Evolutionary conservation across 2,888 invertebrate species (phyloP), one percentile per base, ranked within the genome.

Genomic region (Meloe dianella): DNA sequence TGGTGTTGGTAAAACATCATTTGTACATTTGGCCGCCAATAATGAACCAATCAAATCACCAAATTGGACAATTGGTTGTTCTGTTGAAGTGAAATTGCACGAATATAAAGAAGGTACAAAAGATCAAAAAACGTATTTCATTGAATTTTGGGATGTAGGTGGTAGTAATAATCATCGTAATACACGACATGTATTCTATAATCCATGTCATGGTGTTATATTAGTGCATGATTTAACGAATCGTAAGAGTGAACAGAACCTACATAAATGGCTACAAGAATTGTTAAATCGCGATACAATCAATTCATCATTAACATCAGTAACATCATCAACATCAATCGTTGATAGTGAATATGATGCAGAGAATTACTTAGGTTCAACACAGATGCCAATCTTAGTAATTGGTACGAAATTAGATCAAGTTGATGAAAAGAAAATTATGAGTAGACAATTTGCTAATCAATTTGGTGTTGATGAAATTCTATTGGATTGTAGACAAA

Each of bases 61-160:
- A 0, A 92, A 95, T 63, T 98, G 97, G 95, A 98, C 98, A 0
- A 93, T 98, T 51, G 98, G 98, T 1, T 97, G 97, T 82, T 93
- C 95, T 1, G 93, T 97, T 1, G 97, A 98, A 86, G 96, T 97
- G 0, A 96, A 96, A 86, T 85, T 98, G 60, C 97, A 98, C 80
- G 94, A 96, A 81, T 98, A 92, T 82, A 95, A 94, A 82, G 97
- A 97, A 84, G 97, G 97, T 1, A 97, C 96, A 0, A 93, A 94
- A 22, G 90, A 91, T 67, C 97, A 98, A 81, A 92, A 92, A 76
- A 91, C 94, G 6, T 97, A 92, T 82, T 97, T 97, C 82, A 88
- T 98, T 27, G 98, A 99, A 85, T 86, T 98, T 35, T 99, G 98
- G 94, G 99, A 99, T 82, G 90, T 99, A 63, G 98, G 98, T 6